phyloP scores from a whole-genome alignment of 2,113 vertebrate genomes.

The Equus przewalskii region DNA sequence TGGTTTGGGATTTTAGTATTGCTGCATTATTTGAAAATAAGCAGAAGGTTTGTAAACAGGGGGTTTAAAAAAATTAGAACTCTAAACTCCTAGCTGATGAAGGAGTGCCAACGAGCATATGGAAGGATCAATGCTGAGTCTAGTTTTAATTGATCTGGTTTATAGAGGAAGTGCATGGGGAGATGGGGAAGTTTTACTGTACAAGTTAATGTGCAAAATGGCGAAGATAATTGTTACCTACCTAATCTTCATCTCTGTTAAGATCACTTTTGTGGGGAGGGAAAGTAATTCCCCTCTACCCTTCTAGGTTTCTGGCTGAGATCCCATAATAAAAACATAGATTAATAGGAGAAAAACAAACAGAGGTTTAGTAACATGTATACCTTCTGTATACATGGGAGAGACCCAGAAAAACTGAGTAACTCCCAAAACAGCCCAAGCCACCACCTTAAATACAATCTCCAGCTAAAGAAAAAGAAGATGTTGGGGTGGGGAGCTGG shows the following conservation, averaged over 20 bases:
- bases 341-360: neutral
- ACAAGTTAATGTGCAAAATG: neutral
- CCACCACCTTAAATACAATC: too few relatives aligned
- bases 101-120: constrained; percentile 11
- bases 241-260: neutral
- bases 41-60: constrained; percentile 78
- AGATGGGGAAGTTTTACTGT: neutral
- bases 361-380: too few relatives aligned
- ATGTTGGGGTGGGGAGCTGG: neutral
- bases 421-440: too few relatives aligned
- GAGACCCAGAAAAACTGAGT: too few relatives aligned
- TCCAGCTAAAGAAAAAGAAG: too few relatives aligned
- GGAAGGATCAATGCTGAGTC: constrained; percentile 21
- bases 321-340: neutral
- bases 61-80: constrained; percentile 34
- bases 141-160: constrained; percentile 45
- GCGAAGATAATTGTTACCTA: neutral
- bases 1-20: constrained; percentile 24
- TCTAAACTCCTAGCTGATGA: constrained; percentile 23
- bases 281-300: neutral
- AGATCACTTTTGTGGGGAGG: neutral
- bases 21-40: constrained; percentile 69
- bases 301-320: neutral
- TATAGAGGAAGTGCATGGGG: neutral
- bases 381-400: too few relatives aligned